phyloP scores from a whole-genome alignment of 1,140 invertebrate genomes.

The Limonius californicus region DNA sequence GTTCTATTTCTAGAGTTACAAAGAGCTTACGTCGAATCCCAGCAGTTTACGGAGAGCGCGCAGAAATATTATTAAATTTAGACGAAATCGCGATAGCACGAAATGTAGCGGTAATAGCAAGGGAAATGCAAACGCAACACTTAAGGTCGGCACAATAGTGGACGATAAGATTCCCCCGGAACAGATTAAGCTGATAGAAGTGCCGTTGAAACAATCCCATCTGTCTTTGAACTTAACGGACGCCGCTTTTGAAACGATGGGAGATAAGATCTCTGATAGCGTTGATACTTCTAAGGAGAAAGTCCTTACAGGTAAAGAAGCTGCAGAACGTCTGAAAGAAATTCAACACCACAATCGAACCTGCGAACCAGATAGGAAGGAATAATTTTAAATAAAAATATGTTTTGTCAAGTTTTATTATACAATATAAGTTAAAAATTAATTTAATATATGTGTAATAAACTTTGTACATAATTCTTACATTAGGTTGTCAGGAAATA shows the following conservation, averaged over 20 bases:
- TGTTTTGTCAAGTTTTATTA: neutral
- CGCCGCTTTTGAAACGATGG: slow-evolving; percentile 45
- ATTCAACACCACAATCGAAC: slow-evolving; percentile 18
- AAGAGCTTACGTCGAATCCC: neutral
- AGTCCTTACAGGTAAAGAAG: slow-evolving; percentile 42
- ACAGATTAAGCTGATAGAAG: slow-evolving; percentile 43
- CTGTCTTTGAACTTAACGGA: slow-evolving; percentile 47
- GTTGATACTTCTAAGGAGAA: slow-evolving; percentile 44
- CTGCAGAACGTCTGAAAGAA: slow-evolving; percentile 34
- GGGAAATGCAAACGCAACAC: slow-evolving; percentile 6
- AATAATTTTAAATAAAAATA: slow-evolving; percentile 1
- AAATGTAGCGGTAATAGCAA: neutral
- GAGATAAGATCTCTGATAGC: slow-evolving; percentile 42
- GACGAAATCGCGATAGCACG: neutral
- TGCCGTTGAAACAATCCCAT: slow-evolving; percentile 42
- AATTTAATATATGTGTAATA: slow-evolving; percentile 6
- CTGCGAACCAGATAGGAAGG: neutral
- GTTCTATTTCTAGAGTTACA: neutral
- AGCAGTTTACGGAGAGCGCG: neutral
- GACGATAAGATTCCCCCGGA: slow-evolving; percentile 42
- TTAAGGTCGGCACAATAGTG: slow-evolving; percentile 44
- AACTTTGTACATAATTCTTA: slow-evolving; percentile 4
- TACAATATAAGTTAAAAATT: slow-evolving; percentile 5
- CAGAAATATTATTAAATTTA: neutral
- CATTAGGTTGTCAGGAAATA: neutral